Conservation (phyloP, 2,888 invertebrate species). For the Torymus texanus region DNA sequence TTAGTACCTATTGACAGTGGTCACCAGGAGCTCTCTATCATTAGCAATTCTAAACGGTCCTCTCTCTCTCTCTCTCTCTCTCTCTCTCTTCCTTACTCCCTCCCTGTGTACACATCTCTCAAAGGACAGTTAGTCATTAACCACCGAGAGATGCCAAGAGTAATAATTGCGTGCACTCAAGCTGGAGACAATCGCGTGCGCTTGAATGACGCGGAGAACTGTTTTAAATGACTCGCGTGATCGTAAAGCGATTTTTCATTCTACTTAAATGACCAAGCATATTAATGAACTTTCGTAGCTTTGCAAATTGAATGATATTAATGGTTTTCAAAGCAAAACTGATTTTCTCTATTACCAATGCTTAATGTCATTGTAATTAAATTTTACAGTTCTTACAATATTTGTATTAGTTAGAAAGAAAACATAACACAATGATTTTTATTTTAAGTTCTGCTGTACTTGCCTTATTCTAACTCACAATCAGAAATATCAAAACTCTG, state of each 20-base stretch:
- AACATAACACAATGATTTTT: too few species aligned
- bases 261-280: too few species aligned
- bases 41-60: constrained; percentile 68
- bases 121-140: constrained; percentile 40
- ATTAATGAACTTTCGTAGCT: too few species aligned
- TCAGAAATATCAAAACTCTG: too few species aligned
- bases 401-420: too few species aligned
- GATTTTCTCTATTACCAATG: too few species aligned
- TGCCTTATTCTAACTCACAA: too few species aligned
- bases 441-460: too few species aligned
- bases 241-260: neutral
- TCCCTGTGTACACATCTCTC: constrained; percentile 44
- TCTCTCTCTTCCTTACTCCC: constrained; percentile 34
- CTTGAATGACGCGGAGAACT: neutral
- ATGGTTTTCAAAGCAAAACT: too few species aligned
- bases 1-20: constrained; percentile 65
- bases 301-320: too few species aligned
- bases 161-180: neutral
- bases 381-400: too few species aligned
- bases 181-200: neutral
- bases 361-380: too few species aligned
- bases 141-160: neutral
- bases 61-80: constrained; percentile 5
- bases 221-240: neutral
- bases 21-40: constrained; percentile 56